Conservation (phyloP, 2,888 invertebrate genomes). For the Ashinkailepas kermadecensis region DNA sequence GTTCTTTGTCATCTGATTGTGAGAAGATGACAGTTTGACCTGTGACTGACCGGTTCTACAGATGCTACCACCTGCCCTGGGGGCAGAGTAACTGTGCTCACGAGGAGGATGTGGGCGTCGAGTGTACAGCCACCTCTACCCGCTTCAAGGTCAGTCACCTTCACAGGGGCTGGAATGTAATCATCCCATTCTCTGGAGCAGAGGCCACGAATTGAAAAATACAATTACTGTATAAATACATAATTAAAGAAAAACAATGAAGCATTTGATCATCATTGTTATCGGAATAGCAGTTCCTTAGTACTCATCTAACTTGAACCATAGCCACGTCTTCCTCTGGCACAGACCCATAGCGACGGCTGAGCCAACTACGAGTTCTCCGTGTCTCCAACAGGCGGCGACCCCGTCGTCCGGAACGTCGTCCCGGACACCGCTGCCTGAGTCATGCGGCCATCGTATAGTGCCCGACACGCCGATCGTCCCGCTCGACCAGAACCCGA, state of each 20-base stretch:
- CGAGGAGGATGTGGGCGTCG: slow-evolving; percentile 60
- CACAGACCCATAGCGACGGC: neutral
- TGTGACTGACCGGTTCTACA: neutral
- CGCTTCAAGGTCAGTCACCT: neutral
- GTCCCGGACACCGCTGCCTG: slow-evolving; percentile 24
- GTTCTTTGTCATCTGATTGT: too few species aligned
- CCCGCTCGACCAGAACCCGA: slow-evolving; percentile 34
- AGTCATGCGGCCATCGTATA: slow-evolving; percentile 34
- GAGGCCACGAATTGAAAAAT: too few species aligned
- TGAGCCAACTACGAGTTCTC: neutral
- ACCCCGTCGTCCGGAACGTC: neutral
- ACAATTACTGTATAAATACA: too few species aligned
- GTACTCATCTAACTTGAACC: too few species aligned
- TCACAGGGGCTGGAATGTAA: too few species aligned
- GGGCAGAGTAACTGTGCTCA: slow-evolving; percentile 64
- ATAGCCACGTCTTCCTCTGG: too few species aligned
- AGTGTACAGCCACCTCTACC: slow-evolving; percentile 37
- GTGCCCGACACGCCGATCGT: slow-evolving; percentile 36
- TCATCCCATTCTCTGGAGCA: neutral
- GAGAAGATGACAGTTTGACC: too few species aligned
- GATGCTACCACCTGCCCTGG: slow-evolving; percentile 54
- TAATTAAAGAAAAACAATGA: too few species aligned
- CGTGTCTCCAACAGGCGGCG: neutral
- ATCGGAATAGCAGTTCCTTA: too few species aligned
- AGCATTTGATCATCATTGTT: too few species aligned